Evolutionary conservation across 2,888 invertebrate genomes (phyloP).

Genomic region (Cylloceria caligata): DNA sequence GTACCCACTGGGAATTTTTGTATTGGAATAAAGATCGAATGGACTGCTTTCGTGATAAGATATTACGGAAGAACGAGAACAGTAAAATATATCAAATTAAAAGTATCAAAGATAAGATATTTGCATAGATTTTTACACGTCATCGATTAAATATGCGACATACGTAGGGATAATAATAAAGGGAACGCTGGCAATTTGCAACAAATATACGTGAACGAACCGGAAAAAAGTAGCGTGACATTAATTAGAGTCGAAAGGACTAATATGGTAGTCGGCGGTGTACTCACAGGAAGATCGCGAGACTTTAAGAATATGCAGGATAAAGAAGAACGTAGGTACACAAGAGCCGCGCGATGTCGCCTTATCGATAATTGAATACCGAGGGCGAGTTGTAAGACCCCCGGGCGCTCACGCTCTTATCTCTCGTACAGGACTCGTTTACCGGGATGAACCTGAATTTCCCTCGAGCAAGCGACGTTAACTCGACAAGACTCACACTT

Average conservation of each 20-base stretch:
- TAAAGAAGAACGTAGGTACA: conserved; percentile 47
- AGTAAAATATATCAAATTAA: not conserved
- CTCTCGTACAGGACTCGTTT: conserved; percentile 64
- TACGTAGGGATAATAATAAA: conserved; percentile 13
- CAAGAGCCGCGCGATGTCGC: conserved; percentile 55
- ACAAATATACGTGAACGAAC: conserved; percentile 17
- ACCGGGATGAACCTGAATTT: conserved; percentile 62
- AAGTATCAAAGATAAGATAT: conserved; percentile 1
- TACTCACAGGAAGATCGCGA: conserved; percentile 37
- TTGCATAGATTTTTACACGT: not conserved
- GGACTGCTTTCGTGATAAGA: not conserved
- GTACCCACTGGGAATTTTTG: not conserved
- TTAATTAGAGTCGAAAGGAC: conserved; percentile 64
- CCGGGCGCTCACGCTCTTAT: conserved; percentile 49
- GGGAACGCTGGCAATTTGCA: conserved; percentile 5
- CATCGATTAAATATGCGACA: not conserved
- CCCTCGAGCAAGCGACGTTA: conserved; percentile 19
- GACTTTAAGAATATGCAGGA: conserved; percentile 6
- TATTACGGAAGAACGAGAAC: not conserved
- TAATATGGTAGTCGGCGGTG: conserved; percentile 48
- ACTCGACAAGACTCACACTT: conserved; percentile 52
- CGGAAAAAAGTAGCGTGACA: conserved; percentile 41
- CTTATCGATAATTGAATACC: conserved; percentile 67
- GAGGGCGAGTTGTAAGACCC: conserved; percentile 57
- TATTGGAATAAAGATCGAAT: not conserved